phyloP scores from a whole-genome alignment of 2,888 invertebrate species.

The Drosophila affinis region DNA sequence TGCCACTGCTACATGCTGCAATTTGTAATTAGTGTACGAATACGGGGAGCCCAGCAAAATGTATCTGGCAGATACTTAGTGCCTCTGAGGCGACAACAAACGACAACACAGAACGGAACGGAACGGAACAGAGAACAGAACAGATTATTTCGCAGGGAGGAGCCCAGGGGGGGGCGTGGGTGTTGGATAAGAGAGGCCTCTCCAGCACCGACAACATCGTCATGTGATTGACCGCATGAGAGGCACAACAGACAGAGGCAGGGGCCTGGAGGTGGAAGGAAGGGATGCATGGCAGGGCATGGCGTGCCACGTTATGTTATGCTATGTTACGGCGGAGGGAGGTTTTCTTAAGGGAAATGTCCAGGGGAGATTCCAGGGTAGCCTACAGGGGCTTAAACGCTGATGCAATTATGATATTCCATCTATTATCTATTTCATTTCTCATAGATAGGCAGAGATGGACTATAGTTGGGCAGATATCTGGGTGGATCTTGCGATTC shows the following conservation, averaged over 20 bases:
- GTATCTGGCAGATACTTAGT: constrained; percentile 66
- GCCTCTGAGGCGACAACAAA: constrained; percentile 41
- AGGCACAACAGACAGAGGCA: constrained; percentile 22
- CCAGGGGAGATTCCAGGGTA: background rate
- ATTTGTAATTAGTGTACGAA: constrained; percentile 72
- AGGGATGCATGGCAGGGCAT: background rate
- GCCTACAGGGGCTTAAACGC: too few species aligned
- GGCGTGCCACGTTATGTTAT: too few species aligned
- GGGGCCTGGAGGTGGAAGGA: background rate
- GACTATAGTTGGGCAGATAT: too few species aligned
- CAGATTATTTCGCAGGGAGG: constrained; percentile 48
- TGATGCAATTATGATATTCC: background rate
- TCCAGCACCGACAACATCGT: constrained; percentile 39
- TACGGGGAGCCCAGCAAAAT: constrained; percentile 57
- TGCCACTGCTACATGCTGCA: constrained; percentile 60
- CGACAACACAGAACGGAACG: constrained; percentile 29
- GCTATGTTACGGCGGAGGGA: background rate
- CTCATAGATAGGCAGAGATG: too few species aligned
- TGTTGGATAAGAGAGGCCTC: too few species aligned
- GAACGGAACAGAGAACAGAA: constrained; percentile 34
- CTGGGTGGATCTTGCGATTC: too few species aligned
- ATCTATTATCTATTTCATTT: too few species aligned
- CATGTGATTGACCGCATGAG: constrained; percentile 75
- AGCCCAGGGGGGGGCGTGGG: background rate
- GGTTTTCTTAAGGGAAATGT: background rate